These are phyloP conservation scores for rat (Rattus norvegicus) DNA, from an alignment of 2,113 vertebrate genomes.

Conservation along the genomic window DNA sequence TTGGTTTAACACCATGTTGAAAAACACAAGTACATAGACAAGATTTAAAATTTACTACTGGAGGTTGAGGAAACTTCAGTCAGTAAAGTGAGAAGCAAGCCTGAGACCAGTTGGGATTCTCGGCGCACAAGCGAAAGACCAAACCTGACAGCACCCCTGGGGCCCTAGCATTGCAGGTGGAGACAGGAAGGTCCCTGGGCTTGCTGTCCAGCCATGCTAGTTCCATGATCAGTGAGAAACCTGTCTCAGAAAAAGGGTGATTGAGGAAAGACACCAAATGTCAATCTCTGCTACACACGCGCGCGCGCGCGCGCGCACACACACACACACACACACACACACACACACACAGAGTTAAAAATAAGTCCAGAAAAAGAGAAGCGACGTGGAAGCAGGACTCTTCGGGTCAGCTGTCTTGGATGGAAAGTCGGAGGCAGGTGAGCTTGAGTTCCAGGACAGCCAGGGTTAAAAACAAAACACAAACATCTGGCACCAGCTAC, in stretches of 20 bases:
- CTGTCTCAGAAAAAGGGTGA: not conserved
- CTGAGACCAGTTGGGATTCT: too few species aligned
- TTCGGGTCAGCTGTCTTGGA: too few species aligned
- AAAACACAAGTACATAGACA: conserved; percentile 4
- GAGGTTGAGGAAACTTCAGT: not conserved
- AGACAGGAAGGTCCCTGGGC: not conserved
- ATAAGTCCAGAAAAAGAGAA: not conserved
- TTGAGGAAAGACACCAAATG: not conserved
- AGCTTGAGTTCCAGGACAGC: not conserved
- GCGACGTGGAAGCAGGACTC: not conserved
- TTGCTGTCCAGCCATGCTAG: not conserved
- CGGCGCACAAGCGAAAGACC: not conserved
- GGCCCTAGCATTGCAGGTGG: not conserved
- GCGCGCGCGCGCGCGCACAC: not conserved
- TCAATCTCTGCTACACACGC: not conserved
- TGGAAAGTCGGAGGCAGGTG: not conserved
- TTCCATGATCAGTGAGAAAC: not conserved
- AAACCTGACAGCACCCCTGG: not conserved
- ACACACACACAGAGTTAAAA: not conserved
- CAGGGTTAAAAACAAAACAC: not conserved
- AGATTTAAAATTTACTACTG: not conserved
- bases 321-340: not conserved
- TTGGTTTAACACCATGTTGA: not conserved
- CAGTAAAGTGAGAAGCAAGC: not conserved
- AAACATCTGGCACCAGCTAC: not conserved